Base-by-base conservation (phyloP, 2,888 invertebrate genomes). In the Cantharis rustica region DNA sequence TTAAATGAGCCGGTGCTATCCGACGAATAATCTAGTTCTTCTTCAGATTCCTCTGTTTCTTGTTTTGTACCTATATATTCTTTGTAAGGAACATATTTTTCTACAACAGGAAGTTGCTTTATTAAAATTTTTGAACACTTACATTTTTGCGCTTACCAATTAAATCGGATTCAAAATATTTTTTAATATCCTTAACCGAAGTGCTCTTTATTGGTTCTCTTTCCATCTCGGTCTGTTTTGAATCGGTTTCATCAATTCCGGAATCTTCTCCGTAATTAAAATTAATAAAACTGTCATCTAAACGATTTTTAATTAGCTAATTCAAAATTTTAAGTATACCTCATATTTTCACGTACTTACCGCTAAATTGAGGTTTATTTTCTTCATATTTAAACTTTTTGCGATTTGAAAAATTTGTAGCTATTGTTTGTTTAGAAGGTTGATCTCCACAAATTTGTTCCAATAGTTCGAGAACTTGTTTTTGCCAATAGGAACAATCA, bases 41-140 rank as follows among this genome's bases (percentile, higher is more conserved):
- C 64, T n/a, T 63, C 63, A 47, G 13, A 7, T 47, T 47, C 47
- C n/a, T 47, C 47, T 1, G 13, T 0, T n/a, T 47, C 47, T 47
- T 7, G 47, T 9, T 9, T 47, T 47, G 7, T n/a, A n/a, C n/a
- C n/a, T n/a, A n/a, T n/a, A n/a, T n/a, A 66, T 16, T 64, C 31
- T 61, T 72, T n/a, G 16, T 61, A 72, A 15, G 72, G 20, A 61
- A 61, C 20, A 68, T 72, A 72, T 61, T 20, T 72, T 4, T 72
- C 63, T 72, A 13, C 62, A 31, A 66, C 2, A 9, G 17, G 16
- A 47, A 47, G 2, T 26, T 16, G 4, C 2, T 15, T 61, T 10
- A 63, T 20, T 71, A 0, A 2, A 31, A 31, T n/a, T 31, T 31
- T 3, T 5, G 13, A 68, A 68, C 11, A n/a, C 13, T 68, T 13